These are phyloP conservation scores for Alces alces DNA, from an alignment of 2,113 vertebrate genomes.

Conservation along the genomic window DNA sequence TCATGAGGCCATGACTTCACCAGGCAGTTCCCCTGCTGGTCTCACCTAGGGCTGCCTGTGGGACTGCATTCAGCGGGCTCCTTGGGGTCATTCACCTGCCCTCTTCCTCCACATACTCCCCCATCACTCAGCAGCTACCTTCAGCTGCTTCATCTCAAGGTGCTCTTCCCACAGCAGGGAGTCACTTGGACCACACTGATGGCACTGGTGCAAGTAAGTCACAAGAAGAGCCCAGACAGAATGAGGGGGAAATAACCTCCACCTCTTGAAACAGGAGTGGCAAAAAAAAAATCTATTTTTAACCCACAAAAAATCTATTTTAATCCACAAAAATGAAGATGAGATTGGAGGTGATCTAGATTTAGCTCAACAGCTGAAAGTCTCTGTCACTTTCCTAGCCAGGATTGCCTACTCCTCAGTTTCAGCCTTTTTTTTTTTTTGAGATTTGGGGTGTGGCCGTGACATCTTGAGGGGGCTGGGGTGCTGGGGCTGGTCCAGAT, in stretches of 20 bases:
- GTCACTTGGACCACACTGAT: fast-evolving
- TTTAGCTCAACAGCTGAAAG: too few relatives aligned
- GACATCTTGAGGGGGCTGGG: fast-evolving
- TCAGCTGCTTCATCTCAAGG: neutral
- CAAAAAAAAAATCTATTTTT: neutral
- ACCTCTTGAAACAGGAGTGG: neutral
- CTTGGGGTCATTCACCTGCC: too few relatives aligned
- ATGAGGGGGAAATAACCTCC: fast-evolving
- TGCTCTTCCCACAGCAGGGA: neutral
- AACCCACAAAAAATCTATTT: neutral
- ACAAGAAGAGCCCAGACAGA: neutral
- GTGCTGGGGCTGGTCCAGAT: neutral
- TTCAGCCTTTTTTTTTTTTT: neutral
- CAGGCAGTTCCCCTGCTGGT: neutral
- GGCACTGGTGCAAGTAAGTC: neutral
- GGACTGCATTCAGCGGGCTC: too few relatives aligned
- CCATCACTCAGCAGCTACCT: neutral
- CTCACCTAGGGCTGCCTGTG: neutral
- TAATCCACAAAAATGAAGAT: neutral
- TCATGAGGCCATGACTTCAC: neutral
- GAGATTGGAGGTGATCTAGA: too few relatives aligned
- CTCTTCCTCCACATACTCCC: fast-evolving
- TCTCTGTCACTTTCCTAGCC: too few relatives aligned
- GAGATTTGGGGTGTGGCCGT: neutral
- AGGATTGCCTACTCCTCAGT: fast-evolving